A percentile compares a stretch with the other conserved stretches of the same genome.
Conservation (phyloP, 2,797 vertebrate species). For the Lophura swinhoii region DNA sequence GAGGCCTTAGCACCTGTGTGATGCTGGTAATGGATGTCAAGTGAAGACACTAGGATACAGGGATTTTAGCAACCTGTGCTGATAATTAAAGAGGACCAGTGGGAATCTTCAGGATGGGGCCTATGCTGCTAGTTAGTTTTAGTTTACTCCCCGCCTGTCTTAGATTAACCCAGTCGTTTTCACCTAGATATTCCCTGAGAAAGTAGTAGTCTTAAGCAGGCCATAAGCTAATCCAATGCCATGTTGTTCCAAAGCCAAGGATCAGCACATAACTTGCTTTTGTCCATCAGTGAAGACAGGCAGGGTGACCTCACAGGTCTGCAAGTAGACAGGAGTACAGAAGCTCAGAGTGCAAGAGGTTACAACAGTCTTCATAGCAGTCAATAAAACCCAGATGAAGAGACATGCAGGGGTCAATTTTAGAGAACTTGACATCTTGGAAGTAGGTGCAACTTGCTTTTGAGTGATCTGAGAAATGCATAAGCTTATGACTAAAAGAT, state of each 20-base stretch:
- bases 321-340: neutral
- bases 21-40: neutral
- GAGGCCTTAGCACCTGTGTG: neutral
- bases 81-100: neutral
- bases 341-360: neutral
- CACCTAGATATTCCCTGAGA: neutral
- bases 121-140: neutral
- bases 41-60: neutral
- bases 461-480: neutral
- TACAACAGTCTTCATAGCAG: fast-evolving
- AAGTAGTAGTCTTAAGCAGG: neutral
- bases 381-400: neutral
- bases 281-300: neutral
- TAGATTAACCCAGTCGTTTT: neutral
- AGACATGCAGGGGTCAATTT: fast-evolving
- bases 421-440: neutral
- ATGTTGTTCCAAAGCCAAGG: neutral
- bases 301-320: neutral
- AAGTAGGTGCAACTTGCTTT: neutral
- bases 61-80: neutral
- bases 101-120: neutral
- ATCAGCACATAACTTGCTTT: neutral
- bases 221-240: neutral
- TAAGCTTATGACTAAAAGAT: neutral
- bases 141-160: neutral